Evolutionary conservation across 2,888 invertebrate genomes (phyloP), one percentile per base, ranked within the genome.

Genomic region (Ceraclea dissimilis): DNA sequence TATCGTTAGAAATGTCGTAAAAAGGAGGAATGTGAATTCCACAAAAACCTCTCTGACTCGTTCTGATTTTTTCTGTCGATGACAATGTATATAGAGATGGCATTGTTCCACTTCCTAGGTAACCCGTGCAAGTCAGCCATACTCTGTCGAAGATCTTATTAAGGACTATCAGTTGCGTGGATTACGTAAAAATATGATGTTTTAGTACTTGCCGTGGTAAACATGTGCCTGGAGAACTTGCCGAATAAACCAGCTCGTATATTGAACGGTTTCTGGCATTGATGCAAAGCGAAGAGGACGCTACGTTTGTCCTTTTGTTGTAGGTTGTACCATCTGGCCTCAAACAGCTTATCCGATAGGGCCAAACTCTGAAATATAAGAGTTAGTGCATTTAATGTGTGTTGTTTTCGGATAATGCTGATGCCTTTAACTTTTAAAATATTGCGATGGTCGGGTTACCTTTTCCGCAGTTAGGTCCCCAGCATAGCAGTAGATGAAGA

Each of bases 401-500:
- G 31, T 31, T 11, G 11, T 31, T 11, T 11, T 11, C 31, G 31
- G n/a, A n/a, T 31, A 31, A 31, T 31, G 6, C 31, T 8, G 31
- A 31, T 6, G 31, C 31, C 8, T 31, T 31, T 8, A 6, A 31
- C 31, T 8, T 31, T 11, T 11, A 11, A 31, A 31, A 31, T 11
- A 31, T 31, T 11, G 8, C n/a, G n/a, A n/a, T n/a, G n/a, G n/a
- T n/a, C 31, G 6, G 6, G 31, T 31, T 49, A 61, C 61, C 59
- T 56, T 61, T 51, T 57, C 61, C 2, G 59, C 53, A 11, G 47
- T 22, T 13, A 58, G 52, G 16, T 61, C 59, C 18, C 61, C 59
- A 5, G 58, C 59, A 49, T 58, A 61, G 47, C 61, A 61, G 51
- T 59, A 61, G 8, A 61, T 58, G 56, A 53, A 61, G n/a, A 59